Conservation (phyloP, 2,888 invertebrate genomes). For the Calliphora vomitoria region DNA sequence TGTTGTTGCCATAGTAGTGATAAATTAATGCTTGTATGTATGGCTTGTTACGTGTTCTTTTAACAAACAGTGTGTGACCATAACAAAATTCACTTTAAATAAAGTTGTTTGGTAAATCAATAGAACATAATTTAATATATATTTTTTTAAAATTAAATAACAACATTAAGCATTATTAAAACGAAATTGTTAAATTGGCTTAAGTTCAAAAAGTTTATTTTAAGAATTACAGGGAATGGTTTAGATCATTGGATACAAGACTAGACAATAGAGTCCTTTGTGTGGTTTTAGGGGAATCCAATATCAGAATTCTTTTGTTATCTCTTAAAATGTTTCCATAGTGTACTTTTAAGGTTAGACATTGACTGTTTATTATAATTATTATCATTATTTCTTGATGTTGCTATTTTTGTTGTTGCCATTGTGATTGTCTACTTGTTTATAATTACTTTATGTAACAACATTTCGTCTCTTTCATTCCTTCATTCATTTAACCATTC, state of each 20-base stretch:
- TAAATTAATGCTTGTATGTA: background rate
- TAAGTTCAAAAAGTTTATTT: too few relatives aligned
- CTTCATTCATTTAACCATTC: background rate
- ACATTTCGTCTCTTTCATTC: conserved; percentile 20
- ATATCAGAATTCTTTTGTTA: too few relatives aligned
- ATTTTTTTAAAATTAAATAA: too few relatives aligned
- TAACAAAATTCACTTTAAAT: background rate
- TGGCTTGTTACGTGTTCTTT: background rate
- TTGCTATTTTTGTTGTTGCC: conserved; percentile 12
- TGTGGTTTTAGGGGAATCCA: too few relatives aligned
- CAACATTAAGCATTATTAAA: too few relatives aligned
- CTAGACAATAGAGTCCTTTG: too few relatives aligned
- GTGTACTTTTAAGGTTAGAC: background rate
- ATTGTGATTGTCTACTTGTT: conserved; percentile 38
- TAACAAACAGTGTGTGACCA: background rate
- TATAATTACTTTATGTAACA: conserved; percentile 66
- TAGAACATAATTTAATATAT: too few relatives aligned
- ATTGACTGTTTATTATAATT: conserved; percentile 19
- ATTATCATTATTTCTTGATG: background rate
- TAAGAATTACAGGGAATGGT: too few relatives aligned
- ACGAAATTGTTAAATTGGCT: too few relatives aligned
- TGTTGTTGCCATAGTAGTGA: background rate
- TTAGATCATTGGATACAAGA: too few relatives aligned
- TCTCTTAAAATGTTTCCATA: background rate
- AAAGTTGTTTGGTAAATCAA: too few relatives aligned